Evolutionary conservation across 2,888 invertebrate species (phyloP).

Genomic region (Merodon equestris): DNA sequence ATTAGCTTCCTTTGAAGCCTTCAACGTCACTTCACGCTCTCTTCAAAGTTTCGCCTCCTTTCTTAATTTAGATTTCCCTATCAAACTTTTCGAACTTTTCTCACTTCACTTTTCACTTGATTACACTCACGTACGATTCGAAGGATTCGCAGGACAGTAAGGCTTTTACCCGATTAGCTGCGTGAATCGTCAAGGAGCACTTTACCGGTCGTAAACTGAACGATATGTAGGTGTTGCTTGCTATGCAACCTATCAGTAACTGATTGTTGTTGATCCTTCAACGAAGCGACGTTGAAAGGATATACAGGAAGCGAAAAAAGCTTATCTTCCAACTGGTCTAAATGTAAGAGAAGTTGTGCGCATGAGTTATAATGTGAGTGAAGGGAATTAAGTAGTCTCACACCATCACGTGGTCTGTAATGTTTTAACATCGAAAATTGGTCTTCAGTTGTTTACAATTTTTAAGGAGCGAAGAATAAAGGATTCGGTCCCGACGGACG

Average conservation of each 20-base stretch:
- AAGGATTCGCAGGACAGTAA: slow-evolving; percentile 1
- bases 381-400: slow-evolving; percentile 32
- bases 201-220: slow-evolving; percentile 1
- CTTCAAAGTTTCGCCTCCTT: too few relatives aligned
- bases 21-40: background rate
- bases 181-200: too few relatives aligned
- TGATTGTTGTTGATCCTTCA: slow-evolving; percentile 18
- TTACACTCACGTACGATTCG: slow-evolving; percentile 14
- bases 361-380: slow-evolving; percentile 1
- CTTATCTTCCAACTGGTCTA: slow-evolving; percentile 57
- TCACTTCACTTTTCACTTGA: slow-evolving; percentile 1
- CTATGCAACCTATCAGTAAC: slow-evolving; percentile 42
- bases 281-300: slow-evolving; percentile 23
- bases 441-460: too few relatives aligned
- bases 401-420: slow-evolving; percentile 50
- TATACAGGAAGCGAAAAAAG: slow-evolving; percentile 24
- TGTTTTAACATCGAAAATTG: slow-evolving; percentile 3
- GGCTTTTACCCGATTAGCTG: too few relatives aligned
- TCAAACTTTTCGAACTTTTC: background rate
- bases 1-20: too few relatives aligned
- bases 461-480: slow-evolving; percentile 11
- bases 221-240: slow-evolving; percentile 48
- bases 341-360: slow-evolving; percentile 9
- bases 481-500: slow-evolving; percentile 34
- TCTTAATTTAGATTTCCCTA: slow-evolving; percentile 8